These are phyloP conservation scores for Xenotilapia flavipinnis DNA, from an alignment of 2,113 vertebrate species.

Conservation along the genomic window DNA sequence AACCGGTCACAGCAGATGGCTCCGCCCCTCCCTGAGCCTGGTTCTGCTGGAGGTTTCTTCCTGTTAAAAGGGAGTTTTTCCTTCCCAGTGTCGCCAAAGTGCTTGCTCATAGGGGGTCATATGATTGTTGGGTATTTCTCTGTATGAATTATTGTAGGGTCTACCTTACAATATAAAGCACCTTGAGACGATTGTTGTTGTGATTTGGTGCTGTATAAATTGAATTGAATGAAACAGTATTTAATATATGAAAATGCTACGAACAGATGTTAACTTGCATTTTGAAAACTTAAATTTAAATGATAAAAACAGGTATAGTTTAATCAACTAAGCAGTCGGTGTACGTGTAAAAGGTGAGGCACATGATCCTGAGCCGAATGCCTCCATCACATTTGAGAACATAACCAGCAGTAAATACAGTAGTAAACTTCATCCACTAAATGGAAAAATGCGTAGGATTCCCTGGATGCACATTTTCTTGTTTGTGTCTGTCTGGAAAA, in stretches of 20 bases:
- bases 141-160: not conserved
- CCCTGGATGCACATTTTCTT: not conserved
- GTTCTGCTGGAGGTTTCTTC: not conserved
- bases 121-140: not conserved
- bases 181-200: not conserved
- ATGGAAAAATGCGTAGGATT: not conserved
- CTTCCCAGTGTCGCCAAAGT: not conserved
- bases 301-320: not conserved
- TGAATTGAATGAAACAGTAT: not conserved
- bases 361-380: not conserved
- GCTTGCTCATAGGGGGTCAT: not conserved
- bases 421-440: not conserved
- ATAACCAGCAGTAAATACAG: not conserved
- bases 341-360: not conserved
- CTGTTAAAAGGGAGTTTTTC: not conserved
- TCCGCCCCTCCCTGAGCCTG: not conserved
- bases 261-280: not conserved
- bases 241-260: not conserved
- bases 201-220: not conserved
- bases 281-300: not conserved
- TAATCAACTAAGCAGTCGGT: not conserved
- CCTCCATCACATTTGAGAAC: not conserved
- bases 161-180: not conserved
- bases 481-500: not conserved
- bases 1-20: not conserved